phyloP scores from a whole-genome alignment of 2,888 invertebrate genomes.

The Unio delphinus region DNA sequence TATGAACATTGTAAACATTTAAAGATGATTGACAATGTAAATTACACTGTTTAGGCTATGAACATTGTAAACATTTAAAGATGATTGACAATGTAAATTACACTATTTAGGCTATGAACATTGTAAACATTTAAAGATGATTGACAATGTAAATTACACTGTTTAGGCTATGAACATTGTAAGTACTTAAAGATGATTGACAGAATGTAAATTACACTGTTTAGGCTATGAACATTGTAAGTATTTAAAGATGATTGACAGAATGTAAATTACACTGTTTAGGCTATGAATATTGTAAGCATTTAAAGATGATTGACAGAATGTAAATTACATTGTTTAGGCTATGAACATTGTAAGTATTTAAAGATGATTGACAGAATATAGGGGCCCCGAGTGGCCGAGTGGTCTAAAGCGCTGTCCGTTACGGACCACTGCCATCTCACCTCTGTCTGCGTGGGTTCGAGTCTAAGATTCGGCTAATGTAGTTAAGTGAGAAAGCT shows the following conservation, averaged over 20 bases:
- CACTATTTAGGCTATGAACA: conserved; percentile 48
- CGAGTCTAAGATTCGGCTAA: too few relatives aligned
- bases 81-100: too few relatives aligned
- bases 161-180: conserved; percentile 48
- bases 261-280: too few relatives aligned
- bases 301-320: neutral
- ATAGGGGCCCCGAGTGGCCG: too few relatives aligned
- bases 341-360: conserved; percentile 53
- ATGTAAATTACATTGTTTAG: conserved; percentile 24
- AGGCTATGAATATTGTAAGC: conserved; percentile 54
- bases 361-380: neutral
- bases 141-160: too few relatives aligned
- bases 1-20: conserved; percentile 50
- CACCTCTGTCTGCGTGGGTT: too few relatives aligned
- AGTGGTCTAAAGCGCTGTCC: too few relatives aligned
- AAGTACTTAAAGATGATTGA: conserved; percentile 15
- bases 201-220: conserved; percentile 12
- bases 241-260: conserved; percentile 9
- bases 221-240: conserved; percentile 53
- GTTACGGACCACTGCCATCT: too few relatives aligned
- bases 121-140: conserved; percentile 34
- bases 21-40: neutral
- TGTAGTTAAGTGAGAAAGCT: too few relatives aligned
- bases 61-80: conserved; percentile 43
- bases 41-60: conserved; percentile 23